phyloP scores from a whole-genome alignment of 2,797 vertebrate genomes.

The Tauraco hartlaubi region DNA sequence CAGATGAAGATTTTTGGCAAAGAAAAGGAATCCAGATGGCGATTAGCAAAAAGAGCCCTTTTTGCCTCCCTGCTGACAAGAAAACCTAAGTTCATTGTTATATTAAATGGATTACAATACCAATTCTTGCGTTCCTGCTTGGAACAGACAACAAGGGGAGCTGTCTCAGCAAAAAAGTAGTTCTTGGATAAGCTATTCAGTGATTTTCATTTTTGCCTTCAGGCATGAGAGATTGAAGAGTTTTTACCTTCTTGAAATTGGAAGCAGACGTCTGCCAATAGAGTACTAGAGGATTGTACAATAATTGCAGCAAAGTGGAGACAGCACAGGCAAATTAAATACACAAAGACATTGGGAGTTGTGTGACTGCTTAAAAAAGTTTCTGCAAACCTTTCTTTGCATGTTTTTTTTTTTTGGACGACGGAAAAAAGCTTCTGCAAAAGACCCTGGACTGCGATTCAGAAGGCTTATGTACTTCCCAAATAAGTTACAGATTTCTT shows the following conservation, averaged over 20 bases:
- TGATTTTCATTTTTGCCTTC: constrained; percentile 60
- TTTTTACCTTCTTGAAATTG: constrained; percentile 57
- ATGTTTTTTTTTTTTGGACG: not conserved
- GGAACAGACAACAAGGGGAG: constrained; percentile 23
- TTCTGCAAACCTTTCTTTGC: not conserved
- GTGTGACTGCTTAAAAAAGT: not conserved
- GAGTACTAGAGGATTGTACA: constrained; percentile 1
- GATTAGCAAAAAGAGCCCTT: not conserved
- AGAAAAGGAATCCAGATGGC: not conserved
- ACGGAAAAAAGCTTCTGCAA: fast-evolving
- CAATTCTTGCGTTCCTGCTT: constrained; percentile 1
- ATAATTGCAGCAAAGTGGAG: not conserved
- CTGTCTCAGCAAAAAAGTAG: constrained; percentile 62
- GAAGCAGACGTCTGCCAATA: constrained; percentile 1
- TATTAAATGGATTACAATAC: constrained; percentile 18
- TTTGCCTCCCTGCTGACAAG: not conserved
- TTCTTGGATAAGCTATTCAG: constrained; percentile 46
- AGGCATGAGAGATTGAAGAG: constrained; percentile 52
- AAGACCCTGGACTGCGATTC: not conserved
- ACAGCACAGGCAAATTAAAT: not conserved
- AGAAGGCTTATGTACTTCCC: not conserved
- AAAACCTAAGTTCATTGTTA: constrained; percentile 29
- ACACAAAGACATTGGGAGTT: not conserved
- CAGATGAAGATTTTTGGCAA: constrained; percentile 4
- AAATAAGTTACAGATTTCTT: not conserved